Percentiles rank a stretch among this genome's conserved stretches.
Evolutionary conservation across 2,888 invertebrate genomes (phyloP).

Genomic region (Netelia melanura): DNA sequence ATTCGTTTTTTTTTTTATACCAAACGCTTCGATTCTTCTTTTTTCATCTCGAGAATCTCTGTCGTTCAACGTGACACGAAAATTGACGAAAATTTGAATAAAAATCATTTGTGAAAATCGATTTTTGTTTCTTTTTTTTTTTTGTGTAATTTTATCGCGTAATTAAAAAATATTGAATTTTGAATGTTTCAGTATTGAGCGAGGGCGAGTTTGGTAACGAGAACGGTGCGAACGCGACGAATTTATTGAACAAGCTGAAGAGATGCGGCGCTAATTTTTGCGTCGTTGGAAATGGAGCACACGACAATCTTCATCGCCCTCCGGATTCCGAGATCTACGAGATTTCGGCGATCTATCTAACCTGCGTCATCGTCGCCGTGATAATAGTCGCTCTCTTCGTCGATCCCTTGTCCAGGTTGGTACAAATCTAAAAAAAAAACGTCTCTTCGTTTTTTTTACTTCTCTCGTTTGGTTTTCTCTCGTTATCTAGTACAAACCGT

Average conservation of each 20-base stretch:
- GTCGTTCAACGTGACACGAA: constrained; percentile 14
- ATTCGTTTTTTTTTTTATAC: constrained; percentile 18
- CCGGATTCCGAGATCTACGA: constrained; percentile 94
- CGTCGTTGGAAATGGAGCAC: constrained; percentile 89
- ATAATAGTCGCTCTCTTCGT: constrained; percentile 94
- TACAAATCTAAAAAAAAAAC: constrained; percentile 12
- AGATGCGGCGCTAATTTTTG: constrained; percentile 94
- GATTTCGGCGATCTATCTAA: constrained; percentile 95
- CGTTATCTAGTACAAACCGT: not conserved
- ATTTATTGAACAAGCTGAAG: constrained; percentile 85
- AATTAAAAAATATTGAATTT: constrained; percentile 45
- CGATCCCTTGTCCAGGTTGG: constrained; percentile 94
- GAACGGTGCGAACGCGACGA: constrained; percentile 81
- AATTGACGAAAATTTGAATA: not conserved
- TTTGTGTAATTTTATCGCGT: constrained; percentile 17
- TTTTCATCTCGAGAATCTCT: not conserved
- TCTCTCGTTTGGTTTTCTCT: not conserved
- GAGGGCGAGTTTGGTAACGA: constrained; percentile 90
- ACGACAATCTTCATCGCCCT: constrained; percentile 92
- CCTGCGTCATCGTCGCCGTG: constrained; percentile 94
- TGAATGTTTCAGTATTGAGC: constrained; percentile 88
- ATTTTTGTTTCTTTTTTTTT: constrained; percentile 40
- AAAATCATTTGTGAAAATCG: not conserved
- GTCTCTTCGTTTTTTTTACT: not conserved
- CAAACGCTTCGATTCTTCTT: constrained; percentile 9